phyloP scores from a whole-genome alignment of 2,113 vertebrate genomes.

The Aleadryas rufinucha region DNA sequence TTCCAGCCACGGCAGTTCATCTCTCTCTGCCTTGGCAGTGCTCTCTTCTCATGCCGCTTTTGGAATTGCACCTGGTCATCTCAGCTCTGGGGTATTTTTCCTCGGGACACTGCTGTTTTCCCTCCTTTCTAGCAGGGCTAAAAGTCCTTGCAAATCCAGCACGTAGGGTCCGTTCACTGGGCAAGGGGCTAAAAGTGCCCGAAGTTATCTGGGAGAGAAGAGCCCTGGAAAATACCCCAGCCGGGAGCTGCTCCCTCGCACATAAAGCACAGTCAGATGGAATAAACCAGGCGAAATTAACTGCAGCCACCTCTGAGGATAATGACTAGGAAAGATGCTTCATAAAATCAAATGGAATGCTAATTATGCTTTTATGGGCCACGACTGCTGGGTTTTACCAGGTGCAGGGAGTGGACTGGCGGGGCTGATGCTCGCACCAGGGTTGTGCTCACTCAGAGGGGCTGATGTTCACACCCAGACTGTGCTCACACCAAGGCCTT shows the following conservation, averaged over 20 bases:
- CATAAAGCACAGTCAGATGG: background rate
- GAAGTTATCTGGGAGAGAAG: background rate
- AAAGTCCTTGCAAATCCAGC: background rate
- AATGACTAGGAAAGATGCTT: background rate
- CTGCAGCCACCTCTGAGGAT: background rate
- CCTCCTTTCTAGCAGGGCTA: background rate
- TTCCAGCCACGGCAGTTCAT: fast-evolving
- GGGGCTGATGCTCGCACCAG: background rate
- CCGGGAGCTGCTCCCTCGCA: background rate
- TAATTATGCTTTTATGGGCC: background rate
- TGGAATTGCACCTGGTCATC: background rate
- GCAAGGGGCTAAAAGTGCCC: background rate
- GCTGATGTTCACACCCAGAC: background rate
- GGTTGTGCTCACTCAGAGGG: background rate
- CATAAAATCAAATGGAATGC: background rate
- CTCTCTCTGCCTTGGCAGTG: background rate
- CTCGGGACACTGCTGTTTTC: background rate
- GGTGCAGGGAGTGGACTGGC: background rate
- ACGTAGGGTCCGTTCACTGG: background rate
- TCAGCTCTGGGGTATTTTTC: background rate
- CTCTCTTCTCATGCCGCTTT: fast-evolving
- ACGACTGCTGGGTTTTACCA: background rate
- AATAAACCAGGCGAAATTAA: constrained; percentile 7
- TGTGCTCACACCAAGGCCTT: background rate
- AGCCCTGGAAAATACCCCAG: background rate